Conservation (phyloP, 2,888 invertebrate species). For the Agapetus fuscipes region DNA sequence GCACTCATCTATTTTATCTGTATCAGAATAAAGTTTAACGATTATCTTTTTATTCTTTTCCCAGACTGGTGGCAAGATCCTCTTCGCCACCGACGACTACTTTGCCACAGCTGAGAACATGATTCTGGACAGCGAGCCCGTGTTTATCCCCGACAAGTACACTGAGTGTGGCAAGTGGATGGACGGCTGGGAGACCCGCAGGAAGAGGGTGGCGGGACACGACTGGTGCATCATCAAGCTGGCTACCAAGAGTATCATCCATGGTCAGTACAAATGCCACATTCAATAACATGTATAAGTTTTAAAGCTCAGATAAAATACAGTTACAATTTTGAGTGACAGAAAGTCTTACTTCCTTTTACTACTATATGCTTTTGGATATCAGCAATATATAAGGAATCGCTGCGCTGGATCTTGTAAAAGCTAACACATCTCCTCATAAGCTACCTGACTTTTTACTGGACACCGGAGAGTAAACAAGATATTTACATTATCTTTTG, state of each 20-base stretch:
- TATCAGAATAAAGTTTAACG: too few species aligned
- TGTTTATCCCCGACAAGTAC: constrained; percentile 47
- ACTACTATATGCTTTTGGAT: background rate
- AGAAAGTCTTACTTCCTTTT: too few species aligned
- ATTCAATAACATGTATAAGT: too few species aligned
- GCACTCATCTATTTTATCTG: too few species aligned
- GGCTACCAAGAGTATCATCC: constrained; percentile 43
- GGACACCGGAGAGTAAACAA: too few species aligned
- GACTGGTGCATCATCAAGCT: constrained; percentile 54
- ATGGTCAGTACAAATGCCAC: constrained; percentile 34
- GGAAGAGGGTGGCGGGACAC: constrained; percentile 49
- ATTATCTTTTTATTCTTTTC: constrained; percentile 16
- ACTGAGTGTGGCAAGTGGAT: constrained; percentile 58
- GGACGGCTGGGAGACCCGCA: constrained; percentile 59
- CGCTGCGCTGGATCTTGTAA: too few species aligned
- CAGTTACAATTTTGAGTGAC: too few species aligned
- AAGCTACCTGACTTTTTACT: too few species aligned
- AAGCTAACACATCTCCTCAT: too few species aligned
- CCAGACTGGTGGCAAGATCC: constrained; percentile 47
- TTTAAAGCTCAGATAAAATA: too few species aligned
- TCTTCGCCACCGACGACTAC: constrained; percentile 55
- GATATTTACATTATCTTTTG: too few species aligned
- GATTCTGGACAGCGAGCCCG: constrained; percentile 42
- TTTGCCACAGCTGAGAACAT: constrained; percentile 53
- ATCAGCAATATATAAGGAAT: background rate